These are phyloP conservation scores for Microcaecilia unicolor DNA, from an alignment of 2,797 vertebrate genomes.

Conservation along the genomic window DNA sequence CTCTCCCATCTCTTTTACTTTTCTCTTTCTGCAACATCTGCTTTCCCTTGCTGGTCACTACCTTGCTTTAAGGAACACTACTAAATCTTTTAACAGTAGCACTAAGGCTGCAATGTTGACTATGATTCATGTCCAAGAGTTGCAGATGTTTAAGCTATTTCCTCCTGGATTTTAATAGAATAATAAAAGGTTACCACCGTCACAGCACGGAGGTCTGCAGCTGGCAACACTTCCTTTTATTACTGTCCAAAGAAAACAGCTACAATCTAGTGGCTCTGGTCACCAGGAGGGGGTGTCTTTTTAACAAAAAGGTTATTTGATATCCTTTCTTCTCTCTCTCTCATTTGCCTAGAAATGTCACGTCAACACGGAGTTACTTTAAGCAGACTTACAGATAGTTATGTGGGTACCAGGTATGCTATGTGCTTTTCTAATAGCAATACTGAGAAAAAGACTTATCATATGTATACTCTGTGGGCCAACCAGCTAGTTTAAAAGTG, in stretches of 20 bases:
- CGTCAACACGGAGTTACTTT: constrained; percentile 1
- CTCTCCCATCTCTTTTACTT: too few relatives aligned
- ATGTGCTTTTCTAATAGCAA: too few relatives aligned
- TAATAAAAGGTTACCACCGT: constrained; percentile 62
- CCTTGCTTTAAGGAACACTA: constrained; percentile 26
- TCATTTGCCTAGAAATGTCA: constrained; percentile 10
- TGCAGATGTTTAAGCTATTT: constrained; percentile 62
- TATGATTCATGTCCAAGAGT: constrained; percentile 41
- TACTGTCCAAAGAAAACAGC: constrained; percentile 58
- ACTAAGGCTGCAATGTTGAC: constrained; percentile 31
- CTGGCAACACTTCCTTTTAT: constrained; percentile 58
- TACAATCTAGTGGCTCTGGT: constrained; percentile 44
- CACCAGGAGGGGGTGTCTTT: constrained; percentile 41
- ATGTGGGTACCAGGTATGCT: too few relatives aligned
- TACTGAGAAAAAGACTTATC: too few relatives aligned
- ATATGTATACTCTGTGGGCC: too few relatives aligned
- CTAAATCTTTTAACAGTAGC: constrained; percentile 51
- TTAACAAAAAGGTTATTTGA: constrained; percentile 22
- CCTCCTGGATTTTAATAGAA: constrained; percentile 54
- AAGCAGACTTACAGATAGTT: constrained; percentile 4
- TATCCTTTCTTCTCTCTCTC: background rate
- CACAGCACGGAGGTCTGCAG: constrained; percentile 62
- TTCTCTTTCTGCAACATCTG: constrained; percentile 6
- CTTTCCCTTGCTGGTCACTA: constrained; percentile 17
- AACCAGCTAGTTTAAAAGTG: too few relatives aligned